These are phyloP conservation scores for Dasyurus viverrinus DNA, from an alignment of 2,113 vertebrate genomes.

Conservation along the genomic window DNA sequence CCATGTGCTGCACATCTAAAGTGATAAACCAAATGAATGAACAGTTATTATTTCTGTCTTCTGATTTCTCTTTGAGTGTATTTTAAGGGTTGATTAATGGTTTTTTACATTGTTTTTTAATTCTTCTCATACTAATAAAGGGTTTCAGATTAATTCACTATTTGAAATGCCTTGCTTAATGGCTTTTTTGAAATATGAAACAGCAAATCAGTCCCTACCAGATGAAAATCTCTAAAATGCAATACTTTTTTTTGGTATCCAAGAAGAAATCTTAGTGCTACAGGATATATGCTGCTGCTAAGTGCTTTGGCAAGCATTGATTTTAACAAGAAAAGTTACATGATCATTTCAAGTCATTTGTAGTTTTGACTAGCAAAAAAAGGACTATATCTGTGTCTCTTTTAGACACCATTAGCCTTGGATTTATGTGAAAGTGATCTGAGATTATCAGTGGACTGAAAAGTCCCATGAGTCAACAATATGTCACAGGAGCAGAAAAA, in stretches of 20 bases:
- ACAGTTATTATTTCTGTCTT: slow-evolving; percentile 54
- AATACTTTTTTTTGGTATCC: slow-evolving; percentile 26
- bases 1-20: not conserved
- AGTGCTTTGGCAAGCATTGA: slow-evolving; percentile 50
- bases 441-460: not conserved
- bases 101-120: slow-evolving; percentile 71
- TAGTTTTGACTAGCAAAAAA: not conserved
- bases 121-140: slow-evolving; percentile 71
- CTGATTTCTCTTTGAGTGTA: slow-evolving; percentile 71
- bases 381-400: not conserved
- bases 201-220: slow-evolving; percentile 80
- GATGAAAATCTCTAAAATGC: slow-evolving; percentile 55
- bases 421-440: not conserved
- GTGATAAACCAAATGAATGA: slow-evolving; percentile 22
- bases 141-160: slow-evolving; percentile 82
- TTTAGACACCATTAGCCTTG: not conserved
- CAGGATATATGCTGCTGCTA: slow-evolving; percentile 50
- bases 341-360: slow-evolving; percentile 2
- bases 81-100: slow-evolving; percentile 80
- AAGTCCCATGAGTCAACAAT: not conserved
- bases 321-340: slow-evolving; percentile 51
- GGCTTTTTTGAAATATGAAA: slow-evolving; percentile 80
- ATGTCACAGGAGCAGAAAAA: not conserved
- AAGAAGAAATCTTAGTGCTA: not conserved
- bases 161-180: slow-evolving; percentile 78